These are phyloP conservation scores for Psittacula echo DNA, from an alignment of 2,797 vertebrate species.

Conservation along the genomic window DNA sequence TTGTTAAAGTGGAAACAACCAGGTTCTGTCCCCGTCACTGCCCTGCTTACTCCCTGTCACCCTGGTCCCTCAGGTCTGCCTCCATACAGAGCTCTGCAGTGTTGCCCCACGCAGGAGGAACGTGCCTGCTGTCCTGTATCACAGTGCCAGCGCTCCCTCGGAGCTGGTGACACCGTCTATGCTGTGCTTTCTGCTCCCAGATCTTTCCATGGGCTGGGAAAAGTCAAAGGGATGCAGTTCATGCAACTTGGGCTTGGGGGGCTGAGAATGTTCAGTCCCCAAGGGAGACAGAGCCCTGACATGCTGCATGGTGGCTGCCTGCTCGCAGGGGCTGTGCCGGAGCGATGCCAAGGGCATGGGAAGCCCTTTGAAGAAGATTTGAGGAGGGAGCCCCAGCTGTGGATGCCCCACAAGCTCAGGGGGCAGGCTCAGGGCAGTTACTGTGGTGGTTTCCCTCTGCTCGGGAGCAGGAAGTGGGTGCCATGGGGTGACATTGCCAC, in stretches of 20 bases:
- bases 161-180: background rate
- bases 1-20: background rate
- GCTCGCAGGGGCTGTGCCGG: fast-evolving
- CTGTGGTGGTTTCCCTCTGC: fast-evolving
- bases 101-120: fast-evolving
- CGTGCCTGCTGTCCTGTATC: fast-evolving
- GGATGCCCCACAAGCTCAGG: background rate
- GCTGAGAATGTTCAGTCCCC: fast-evolving
- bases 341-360: background rate
- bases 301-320: background rate
- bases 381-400: background rate
- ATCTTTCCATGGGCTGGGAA: background rate
- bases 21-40: background rate
- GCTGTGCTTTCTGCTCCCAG: background rate
- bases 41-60: background rate
- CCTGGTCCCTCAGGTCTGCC: background rate
- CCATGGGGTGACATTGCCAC: background rate
- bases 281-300: fast-evolving
- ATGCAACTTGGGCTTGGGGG: background rate
- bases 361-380: background rate
- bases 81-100: fast-evolving
- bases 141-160: fast-evolving
- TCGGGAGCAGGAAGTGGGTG: background rate
- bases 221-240: background rate
- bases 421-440: fast-evolving